A percentile compares a stretch with the other conserved stretches of the same genome.
Evolutionary conservation across 1,140 invertebrate species (phyloP).

Genomic region (Zaprionus camerounensis): DNA sequence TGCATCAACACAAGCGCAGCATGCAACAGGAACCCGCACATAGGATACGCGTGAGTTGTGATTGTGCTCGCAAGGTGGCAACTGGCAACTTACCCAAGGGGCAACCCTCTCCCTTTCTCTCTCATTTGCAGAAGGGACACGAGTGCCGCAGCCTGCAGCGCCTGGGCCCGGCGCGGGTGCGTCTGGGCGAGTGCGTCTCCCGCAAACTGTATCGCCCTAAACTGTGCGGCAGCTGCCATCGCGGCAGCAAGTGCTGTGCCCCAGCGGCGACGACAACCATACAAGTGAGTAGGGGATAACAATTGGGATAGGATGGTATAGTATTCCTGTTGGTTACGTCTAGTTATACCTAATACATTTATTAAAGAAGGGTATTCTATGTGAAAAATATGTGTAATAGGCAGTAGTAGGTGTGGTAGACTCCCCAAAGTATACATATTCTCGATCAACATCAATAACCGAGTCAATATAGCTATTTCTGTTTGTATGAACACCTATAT

Average conservation of each 20-base stretch:
- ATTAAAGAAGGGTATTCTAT: too few relatives aligned
- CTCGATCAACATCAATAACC: too few relatives aligned
- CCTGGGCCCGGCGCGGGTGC: conserved; percentile 85
- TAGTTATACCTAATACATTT: too few relatives aligned
- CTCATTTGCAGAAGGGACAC: conserved; percentile 86
- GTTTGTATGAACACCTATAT: too few relatives aligned
- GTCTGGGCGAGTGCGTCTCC: conserved; percentile 87
- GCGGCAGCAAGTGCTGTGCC: conserved; percentile 85
- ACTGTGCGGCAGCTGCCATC: conserved; percentile 87
- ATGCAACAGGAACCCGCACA: conserved; percentile 43
- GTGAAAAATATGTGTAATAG: too few relatives aligned
- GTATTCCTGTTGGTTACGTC: too few relatives aligned
- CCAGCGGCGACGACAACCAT: conserved; percentile 87
- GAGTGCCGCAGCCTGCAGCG: conserved; percentile 88
- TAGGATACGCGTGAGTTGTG: conserved; percentile 79
- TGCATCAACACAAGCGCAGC: conserved; percentile 36
- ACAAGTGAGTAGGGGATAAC: conserved; percentile 79
- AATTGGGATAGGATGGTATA: too few relatives aligned
- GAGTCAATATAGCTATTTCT: too few relatives aligned
- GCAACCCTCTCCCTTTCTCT: not conserved
- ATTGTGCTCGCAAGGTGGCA: not conserved
- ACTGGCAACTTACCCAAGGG: not conserved
- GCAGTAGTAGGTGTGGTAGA: too few relatives aligned
- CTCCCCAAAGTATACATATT: too few relatives aligned
- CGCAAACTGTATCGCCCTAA: conserved; percentile 87